Conservation (phyloP, 2,113 vertebrate genomes). For the Sapayoa aenigma region DNA sequence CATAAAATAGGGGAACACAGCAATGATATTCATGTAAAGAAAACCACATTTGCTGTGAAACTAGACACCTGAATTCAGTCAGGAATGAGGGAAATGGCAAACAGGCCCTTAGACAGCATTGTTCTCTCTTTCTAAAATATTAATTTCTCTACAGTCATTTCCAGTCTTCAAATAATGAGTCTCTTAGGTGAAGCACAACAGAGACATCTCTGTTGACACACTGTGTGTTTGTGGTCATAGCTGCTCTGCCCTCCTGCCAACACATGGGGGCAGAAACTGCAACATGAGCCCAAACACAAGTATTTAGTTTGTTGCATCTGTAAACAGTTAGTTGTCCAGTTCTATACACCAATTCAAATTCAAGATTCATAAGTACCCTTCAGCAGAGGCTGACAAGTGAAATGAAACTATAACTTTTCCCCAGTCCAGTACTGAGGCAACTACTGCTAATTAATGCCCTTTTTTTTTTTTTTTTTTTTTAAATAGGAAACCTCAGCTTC, state of each 20-base stretch:
- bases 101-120: neutral
- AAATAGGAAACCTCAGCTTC: neutral
- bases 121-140: neutral
- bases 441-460: neutral
- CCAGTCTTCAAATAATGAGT: neutral
- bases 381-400: neutral
- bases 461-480: too few species aligned
- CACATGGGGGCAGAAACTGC: neutral
- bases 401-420: neutral
- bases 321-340: neutral
- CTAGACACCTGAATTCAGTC: neutral
- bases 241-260: neutral
- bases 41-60: neutral
- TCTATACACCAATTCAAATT: neutral
- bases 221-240: rapidly evolving
- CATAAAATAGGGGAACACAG: neutral
- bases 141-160: neutral
- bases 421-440: neutral
- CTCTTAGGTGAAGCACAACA: neutral
- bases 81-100: neutral
- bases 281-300: rapidly evolving
- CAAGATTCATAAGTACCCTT: neutral
- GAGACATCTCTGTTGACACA: neutral
- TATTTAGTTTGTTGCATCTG: neutral
- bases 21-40: neutral